A percentile compares a stretch with the other conserved stretches of the same genome.
phyloP scores from a whole-genome alignment of 2,888 invertebrate species.

The Acrobasis suavella region DNA sequence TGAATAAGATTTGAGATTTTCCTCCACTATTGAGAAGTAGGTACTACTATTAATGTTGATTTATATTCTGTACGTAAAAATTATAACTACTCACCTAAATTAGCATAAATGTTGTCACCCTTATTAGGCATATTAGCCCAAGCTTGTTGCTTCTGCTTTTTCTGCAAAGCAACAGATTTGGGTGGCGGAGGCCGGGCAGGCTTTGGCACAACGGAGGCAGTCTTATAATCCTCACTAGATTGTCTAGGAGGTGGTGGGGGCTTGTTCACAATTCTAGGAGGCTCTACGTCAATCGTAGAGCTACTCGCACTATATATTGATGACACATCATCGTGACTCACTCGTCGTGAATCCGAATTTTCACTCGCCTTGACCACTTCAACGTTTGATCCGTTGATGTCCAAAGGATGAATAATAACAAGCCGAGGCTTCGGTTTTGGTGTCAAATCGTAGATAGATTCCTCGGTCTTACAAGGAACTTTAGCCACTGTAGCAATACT shows the following conservation, averaged over 20 bases:
- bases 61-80: not conserved
- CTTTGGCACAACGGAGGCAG: slow-evolving; percentile 79
- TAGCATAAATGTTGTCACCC: slow-evolving; percentile 88
- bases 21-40: too few relatives aligned
- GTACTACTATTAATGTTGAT: not conserved
- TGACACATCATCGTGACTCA: slow-evolving; percentile 81
- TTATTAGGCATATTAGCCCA: slow-evolving; percentile 67
- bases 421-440: slow-evolving; percentile 88
- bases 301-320: slow-evolving; percentile 74
- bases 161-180: slow-evolving; percentile 84
- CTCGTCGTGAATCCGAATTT: slow-evolving; percentile 61
- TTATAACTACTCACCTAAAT: slow-evolving; percentile 83
- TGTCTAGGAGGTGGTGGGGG: slow-evolving; percentile 91
- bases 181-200: slow-evolving; percentile 89
- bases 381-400: slow-evolving; percentile 90
- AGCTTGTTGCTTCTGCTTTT: slow-evolving; percentile 82
- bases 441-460: slow-evolving; percentile 75
- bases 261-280: slow-evolving; percentile 75
- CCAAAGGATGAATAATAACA: slow-evolving; percentile 94
- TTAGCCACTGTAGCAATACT: slow-evolving; percentile 69
- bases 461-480: slow-evolving; percentile 78
- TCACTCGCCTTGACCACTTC: slow-evolving; percentile 87
- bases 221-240: slow-evolving; percentile 74
- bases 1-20: too few relatives aligned
- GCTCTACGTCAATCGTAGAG: slow-evolving; percentile 64